These are phyloP conservation scores for Petrosia ficiformis DNA, from an alignment of 37 sponge, comb jelly and placozoan genomes.

Conservation along the genomic window DNA sequence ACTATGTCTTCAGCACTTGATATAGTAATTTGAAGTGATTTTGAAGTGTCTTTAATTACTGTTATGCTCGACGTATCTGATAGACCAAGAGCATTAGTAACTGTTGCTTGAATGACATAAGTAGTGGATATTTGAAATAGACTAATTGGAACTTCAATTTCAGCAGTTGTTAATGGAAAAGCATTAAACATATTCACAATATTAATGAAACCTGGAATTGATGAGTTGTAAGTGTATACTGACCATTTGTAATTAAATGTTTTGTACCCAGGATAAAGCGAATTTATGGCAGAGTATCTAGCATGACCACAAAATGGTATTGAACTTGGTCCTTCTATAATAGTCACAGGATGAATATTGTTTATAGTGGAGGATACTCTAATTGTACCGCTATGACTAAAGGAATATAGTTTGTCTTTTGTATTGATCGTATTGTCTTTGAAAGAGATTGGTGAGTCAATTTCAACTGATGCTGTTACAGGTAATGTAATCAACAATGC, in stretches of 20 bases:
- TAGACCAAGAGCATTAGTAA: conserved; percentile 51
- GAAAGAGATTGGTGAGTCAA: conserved; percentile 37
- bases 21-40: background rate
- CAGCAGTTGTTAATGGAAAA: background rate
- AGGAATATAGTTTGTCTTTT: conserved; percentile 14
- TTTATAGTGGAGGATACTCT: conserved; percentile 20
- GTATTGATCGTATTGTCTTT: conserved; percentile 26
- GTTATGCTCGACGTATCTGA: conserved; percentile 10
- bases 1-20: background rate
- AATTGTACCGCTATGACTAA: background rate
- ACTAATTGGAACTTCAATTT: conserved; percentile 25
- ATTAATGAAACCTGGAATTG: conserved; percentile 15
- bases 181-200: conserved; percentile 32
- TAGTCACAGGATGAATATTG: conserved; percentile 40
- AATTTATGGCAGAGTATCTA: conserved; percentile 36
- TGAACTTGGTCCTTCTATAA: conserved; percentile 40
- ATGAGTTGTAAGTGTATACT: conserved; percentile 36
- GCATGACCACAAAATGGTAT: conserved; percentile 57
- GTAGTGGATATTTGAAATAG: conserved; percentile 14
- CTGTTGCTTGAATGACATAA: conserved; percentile 56
- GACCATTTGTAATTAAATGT: conserved; percentile 59
- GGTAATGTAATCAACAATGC: conserved; percentile 35
- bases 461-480: conserved; percentile 21
- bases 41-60: conserved; percentile 18
- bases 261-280: conserved; percentile 62